Evolutionary conservation across 2,113 vertebrate species (phyloP), one percentile per base, ranked within the genome.

Genomic region (Coturnix japonica): DNA sequence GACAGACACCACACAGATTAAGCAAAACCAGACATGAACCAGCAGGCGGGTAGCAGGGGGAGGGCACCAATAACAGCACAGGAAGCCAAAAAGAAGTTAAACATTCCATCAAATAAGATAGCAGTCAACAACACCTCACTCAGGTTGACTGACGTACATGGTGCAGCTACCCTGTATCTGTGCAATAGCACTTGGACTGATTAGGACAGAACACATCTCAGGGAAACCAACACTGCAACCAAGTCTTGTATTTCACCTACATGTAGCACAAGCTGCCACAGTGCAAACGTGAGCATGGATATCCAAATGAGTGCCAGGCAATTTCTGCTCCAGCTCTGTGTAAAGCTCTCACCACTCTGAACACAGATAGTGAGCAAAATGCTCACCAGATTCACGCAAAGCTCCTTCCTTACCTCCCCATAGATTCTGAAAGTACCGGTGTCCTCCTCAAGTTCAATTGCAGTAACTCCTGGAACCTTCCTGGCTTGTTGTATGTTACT

Each of bases 361-460:
- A 69, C 37, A 25, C 31, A 67, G 22, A 4, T 3, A 61, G 0
- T 17, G 1, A n/a, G 21, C 15, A 10, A 84, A 89, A 65, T 6
- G 18, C 49, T 49, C 39, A 13, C 13, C 21, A 74, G 49, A 85
- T 18, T 70, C 33, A 59, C 4, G 21, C 5, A 2, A 2, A 57
- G 13, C 25, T 31, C 65, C 13, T 20, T 33, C 33, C 95, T 97
- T 97, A 98, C 98, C 98, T 98, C 98, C 80, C 98, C 98, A 33
- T 98, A 98, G 92, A 98, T 98, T 88, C 98, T 97, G 95, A 98
- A 98, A 60, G 98, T 98, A 91, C 98, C 98, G 14, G 97, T 98
- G 90, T 98, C 97, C 91, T 98, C 98, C 84, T 98, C 98, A 39
- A 98, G 95, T 70, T 98, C 98, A 95, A 98, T 98, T 84, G 98